A percentile compares a stretch with the other conserved stretches of the same genome.
phyloP scores from a whole-genome alignment of 2,888 invertebrate genomes.

The Dryobota labecula region DNA sequence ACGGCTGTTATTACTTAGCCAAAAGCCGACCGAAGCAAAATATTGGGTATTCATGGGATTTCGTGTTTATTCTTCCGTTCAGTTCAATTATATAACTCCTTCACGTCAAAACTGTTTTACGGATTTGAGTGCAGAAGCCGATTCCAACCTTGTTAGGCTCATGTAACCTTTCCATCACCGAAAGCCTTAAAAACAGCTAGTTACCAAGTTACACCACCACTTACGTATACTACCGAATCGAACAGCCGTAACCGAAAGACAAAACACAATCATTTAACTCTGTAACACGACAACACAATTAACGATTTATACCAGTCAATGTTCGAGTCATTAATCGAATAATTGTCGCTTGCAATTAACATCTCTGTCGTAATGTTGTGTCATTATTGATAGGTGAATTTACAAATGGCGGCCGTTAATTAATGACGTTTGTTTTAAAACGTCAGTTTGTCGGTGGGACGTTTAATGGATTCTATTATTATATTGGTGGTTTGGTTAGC shows the following conservation, averaged over 20 bases:
- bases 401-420: conserved; percentile 40
- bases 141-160: background rate
- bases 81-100: background rate
- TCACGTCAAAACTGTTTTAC: no score
- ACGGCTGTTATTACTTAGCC: no score
- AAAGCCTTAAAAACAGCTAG: background rate
- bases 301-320: conserved; percentile 55
- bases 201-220: conserved; percentile 21
- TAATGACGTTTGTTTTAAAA: conserved; percentile 47
- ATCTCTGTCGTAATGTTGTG: conserved; percentile 51
- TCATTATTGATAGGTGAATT: conserved; percentile 54
- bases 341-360: conserved; percentile 67
- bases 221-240: conserved; percentile 15
- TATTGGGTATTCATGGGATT: background rate
- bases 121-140: background rate
- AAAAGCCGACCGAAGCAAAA: no score
- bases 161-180: background rate
- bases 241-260: conserved; percentile 23
- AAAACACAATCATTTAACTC: conserved; percentile 44
- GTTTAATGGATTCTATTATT: conserved; percentile 14
- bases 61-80: background rate
- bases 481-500: conserved; percentile 4
- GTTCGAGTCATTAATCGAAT: conserved; percentile 64
- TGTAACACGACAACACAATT: conserved; percentile 56
- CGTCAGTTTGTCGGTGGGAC: conserved; percentile 9